Conservation (phyloP, 2,797 vertebrate species). For the Eremophila alpestris region DNA sequence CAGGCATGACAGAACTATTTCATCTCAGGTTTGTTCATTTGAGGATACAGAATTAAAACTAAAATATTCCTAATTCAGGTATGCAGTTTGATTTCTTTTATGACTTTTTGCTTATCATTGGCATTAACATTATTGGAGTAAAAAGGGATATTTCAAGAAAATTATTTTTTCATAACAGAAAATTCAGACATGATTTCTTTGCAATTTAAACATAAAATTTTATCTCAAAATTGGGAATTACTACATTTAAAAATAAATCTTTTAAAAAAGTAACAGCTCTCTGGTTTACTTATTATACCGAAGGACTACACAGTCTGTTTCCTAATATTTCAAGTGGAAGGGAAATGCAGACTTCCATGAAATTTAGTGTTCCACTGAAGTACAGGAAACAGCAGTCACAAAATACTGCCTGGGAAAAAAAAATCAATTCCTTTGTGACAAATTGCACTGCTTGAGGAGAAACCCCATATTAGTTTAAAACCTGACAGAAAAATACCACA, state of each 20-base stretch:
- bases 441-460: slow-evolving; percentile 12
- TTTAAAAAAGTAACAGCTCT: background rate
- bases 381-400: background rate
- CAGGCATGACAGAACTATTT: background rate
- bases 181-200: background rate
- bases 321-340: background rate
- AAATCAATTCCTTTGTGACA: background rate
- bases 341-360: background rate
- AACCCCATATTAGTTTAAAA: slow-evolving; percentile 30
- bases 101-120: background rate
- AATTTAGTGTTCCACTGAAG: background rate
- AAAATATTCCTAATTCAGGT: background rate
- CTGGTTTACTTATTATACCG: background rate
- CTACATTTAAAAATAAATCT: background rate
- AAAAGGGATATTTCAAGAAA: background rate
- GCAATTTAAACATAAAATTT: background rate
- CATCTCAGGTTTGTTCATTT: background rate
- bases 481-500: slow-evolving; percentile 27
- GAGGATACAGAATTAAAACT: background rate
- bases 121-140: background rate
- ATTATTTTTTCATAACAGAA: background rate
- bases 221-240: background rate
- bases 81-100: background rate
- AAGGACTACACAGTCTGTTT: background rate
- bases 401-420: slow-evolving; percentile 4